A percentile compares a stretch with the other conserved stretches of the same genome.
These are phyloP conservation scores for Neria commutata DNA, from an alignment of 2,888 invertebrate genomes.

Conservation along the genomic window DNA sequence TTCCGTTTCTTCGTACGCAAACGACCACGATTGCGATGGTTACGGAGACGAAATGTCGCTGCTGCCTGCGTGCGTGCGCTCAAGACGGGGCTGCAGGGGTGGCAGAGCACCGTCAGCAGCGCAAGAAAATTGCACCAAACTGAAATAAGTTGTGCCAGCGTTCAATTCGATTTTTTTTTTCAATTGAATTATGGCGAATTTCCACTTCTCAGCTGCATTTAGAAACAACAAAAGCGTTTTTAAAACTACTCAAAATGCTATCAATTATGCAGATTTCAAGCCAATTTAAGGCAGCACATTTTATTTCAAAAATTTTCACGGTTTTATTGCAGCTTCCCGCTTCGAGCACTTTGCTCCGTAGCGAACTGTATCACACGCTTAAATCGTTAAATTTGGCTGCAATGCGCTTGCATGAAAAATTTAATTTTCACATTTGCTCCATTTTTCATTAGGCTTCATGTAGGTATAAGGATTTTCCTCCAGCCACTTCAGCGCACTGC, in stretches of 20 bases:
- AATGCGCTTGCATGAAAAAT: conserved; percentile 7
- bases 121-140: not conserved
- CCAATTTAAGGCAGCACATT: too few relatives aligned
- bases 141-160: not conserved
- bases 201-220: too few relatives aligned
- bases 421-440: conserved; percentile 37
- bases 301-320: too few relatives aligned
- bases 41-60: conserved; percentile 30
- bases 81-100: not conserved
- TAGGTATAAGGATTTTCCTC: conserved; percentile 44
- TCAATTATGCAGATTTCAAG: too few relatives aligned
- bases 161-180: not conserved
- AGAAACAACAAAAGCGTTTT: too few relatives aligned
- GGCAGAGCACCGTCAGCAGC: not conserved
- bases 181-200: not conserved
- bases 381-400: not conserved
- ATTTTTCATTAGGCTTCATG: conserved; percentile 38
- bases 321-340: too few relatives aligned
- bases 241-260: not conserved
- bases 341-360: too few relatives aligned
- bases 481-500: conserved; percentile 29
- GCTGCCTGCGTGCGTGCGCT: conserved; percentile 4
- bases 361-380: not conserved
- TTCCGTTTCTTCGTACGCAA: conserved; percentile 33
- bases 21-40: conserved; percentile 31